A percentile compares a stretch with the other conserved stretches of the same genome.
These are phyloP conservation scores for Parasteatoda lunata DNA, from an alignment of 2,888 invertebrate species.

Conservation along the genomic window DNA sequence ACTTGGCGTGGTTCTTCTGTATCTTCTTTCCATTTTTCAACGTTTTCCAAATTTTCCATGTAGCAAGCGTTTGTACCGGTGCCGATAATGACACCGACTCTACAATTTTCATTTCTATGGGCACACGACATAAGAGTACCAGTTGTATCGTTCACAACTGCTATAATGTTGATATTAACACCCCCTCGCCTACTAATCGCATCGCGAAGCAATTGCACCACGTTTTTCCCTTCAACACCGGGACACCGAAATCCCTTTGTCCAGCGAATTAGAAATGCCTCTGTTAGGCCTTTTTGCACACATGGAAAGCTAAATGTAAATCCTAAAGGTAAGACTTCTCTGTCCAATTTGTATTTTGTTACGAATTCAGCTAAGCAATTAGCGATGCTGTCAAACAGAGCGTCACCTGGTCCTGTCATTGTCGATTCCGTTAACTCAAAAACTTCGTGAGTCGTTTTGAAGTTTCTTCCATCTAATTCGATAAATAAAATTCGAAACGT, in stretches of 20 bases:
- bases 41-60: slow-evolving; percentile 76
- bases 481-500: slow-evolving; percentile 97
- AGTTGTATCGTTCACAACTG: slow-evolving; percentile 96
- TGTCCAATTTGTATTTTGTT: slow-evolving; percentile 85
- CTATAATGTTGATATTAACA: slow-evolving; percentile 92
- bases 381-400: slow-evolving; percentile 96
- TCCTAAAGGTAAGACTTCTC: slow-evolving; percentile 88
- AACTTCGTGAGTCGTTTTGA: slow-evolving; percentile 95
- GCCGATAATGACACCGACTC: slow-evolving; percentile 95
- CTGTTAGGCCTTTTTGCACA: slow-evolving; percentile 88
- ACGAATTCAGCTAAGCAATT: slow-evolving; percentile 93
- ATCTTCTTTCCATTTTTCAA: slow-evolving; percentile 83
- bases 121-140: slow-evolving; percentile 99
- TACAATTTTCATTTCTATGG: slow-evolving; percentile 93
- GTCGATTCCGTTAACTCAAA: slow-evolving; percentile 95
- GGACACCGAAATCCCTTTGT: slow-evolving; percentile 97
- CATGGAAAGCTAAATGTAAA: slow-evolving; percentile 98
- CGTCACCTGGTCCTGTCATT: slow-evolving; percentile 90
- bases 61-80: slow-evolving; percentile 66
- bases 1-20: slow-evolving; percentile 76
- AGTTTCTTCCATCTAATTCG: slow-evolving; percentile 88
- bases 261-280: slow-evolving; percentile 90
- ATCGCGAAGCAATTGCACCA: slow-evolving; percentile 89
- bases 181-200: slow-evolving; percentile 86
- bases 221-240: slow-evolving; percentile 92